Conservation (phyloP, 1,140 invertebrate species). For the Tribolium castaneum region DNA sequence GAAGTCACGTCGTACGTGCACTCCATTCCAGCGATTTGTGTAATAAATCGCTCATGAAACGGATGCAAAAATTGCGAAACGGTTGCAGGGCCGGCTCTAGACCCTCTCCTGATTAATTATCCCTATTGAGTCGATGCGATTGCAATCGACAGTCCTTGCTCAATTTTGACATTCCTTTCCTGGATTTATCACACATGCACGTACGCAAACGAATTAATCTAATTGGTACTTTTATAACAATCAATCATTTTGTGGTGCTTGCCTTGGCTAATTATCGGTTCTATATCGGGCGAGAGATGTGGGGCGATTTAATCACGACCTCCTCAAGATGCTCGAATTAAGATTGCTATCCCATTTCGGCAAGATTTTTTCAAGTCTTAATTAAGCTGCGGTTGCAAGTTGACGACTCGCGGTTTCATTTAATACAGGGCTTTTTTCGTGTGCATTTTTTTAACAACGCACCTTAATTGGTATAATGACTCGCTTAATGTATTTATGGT, state of each 20-base stretch:
- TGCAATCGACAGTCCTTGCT: conserved; percentile 9
- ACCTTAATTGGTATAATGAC: conserved; percentile 8
- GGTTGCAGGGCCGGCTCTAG: conserved; percentile 4
- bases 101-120: neutral
- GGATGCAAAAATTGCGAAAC: conserved; percentile 9
- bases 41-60: conserved; percentile 4
- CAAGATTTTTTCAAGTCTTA: neutral
- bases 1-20: conserved; percentile 1
- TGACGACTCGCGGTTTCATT: neutral
- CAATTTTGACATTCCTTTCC: conserved; percentile 27
- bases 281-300: conserved; percentile 9
- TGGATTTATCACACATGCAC: conserved; percentile 1
- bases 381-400: neutral
- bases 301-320: conserved; percentile 7
- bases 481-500: conserved; percentile 20
- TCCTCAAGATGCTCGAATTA: conserved; percentile 1
- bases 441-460: neutral
- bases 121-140: conserved; percentile 5
- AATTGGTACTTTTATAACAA: conserved; percentile 7
- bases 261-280: conserved; percentile 29
- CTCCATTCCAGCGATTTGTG: neutral
- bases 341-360: neutral
- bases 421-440: neutral
- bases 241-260: neutral
- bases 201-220: conserved; percentile 17